These are phyloP conservation scores for Puntigrus tetrazona DNA, from an alignment of 2,113 vertebrate genomes.

Conservation along the genomic window DNA sequence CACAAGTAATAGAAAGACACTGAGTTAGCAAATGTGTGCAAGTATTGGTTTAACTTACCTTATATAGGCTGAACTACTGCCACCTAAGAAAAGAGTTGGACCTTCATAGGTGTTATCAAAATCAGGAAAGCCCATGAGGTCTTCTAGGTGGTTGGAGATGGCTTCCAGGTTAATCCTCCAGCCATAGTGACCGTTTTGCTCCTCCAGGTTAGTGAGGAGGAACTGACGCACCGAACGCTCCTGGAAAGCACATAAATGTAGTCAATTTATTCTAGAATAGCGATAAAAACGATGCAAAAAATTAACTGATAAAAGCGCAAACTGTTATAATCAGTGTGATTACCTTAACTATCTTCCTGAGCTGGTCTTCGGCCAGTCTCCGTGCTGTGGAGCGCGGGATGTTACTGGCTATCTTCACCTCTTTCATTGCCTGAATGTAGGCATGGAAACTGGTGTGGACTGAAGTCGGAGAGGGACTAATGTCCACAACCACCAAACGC, in stretches of 20 bases:
- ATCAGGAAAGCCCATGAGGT: conserved; percentile 83
- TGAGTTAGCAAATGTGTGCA: background rate
- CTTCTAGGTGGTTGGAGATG: conserved; percentile 78
- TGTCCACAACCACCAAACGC: conserved; percentile 86
- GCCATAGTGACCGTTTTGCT: conserved; percentile 76
- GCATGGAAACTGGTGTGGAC: conserved; percentile 69
- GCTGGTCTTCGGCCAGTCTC: conserved; percentile 85
- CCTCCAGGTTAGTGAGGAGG: conserved; percentile 90
- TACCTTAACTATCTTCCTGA: conserved; percentile 81
- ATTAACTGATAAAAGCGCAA: background rate
- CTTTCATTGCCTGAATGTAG: conserved; percentile 86
- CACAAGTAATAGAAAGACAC: background rate
- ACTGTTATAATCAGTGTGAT: background rate
- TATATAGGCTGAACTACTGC: conserved; percentile 86
- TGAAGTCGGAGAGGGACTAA: conserved; percentile 75
- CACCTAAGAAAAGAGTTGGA: conserved; percentile 88
- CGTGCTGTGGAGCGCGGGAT: conserved; percentile 83
- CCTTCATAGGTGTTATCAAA: conserved; percentile 78
- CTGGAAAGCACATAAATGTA: conserved; percentile 63
- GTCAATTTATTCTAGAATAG: background rate
- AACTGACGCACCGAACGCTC: conserved; percentile 83
- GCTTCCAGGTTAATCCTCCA: conserved; percentile 93
- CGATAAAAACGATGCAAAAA: background rate
- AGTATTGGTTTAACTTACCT: conserved; percentile 72
- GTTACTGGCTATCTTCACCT: conserved; percentile 76